A percentile compares a stretch with the other conserved stretches of the same genome.
phyloP scores from a whole-genome alignment of 2,113 vertebrate genomes.

The Puma concolor region DNA sequence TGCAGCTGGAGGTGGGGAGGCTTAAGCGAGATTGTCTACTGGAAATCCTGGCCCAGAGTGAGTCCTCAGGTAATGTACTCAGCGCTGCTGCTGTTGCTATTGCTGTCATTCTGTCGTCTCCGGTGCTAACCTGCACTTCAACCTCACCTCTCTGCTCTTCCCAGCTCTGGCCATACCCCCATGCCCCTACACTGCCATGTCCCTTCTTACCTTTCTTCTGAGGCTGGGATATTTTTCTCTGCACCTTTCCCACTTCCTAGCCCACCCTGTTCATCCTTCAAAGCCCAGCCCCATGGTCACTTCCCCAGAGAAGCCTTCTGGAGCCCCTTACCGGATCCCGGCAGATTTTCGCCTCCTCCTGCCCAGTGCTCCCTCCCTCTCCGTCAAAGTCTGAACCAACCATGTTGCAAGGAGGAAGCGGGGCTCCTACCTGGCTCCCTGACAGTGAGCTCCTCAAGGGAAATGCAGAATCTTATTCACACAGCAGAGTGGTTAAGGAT shows the following conservation, averaged over 20 bases:
- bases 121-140: background rate
- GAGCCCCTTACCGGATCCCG: background rate
- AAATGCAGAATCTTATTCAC: background rate
- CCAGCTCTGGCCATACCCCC: fast-evolving
- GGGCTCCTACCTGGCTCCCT: background rate
- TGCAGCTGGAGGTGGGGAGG: background rate
- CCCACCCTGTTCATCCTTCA: background rate
- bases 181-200: background rate
- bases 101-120: fast-evolving
- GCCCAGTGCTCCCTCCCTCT: background rate
- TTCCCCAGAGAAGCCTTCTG: background rate
- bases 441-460: background rate
- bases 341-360: background rate
- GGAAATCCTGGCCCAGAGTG: background rate
- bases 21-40: background rate
- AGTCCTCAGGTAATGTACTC: background rate
- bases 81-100: background rate
- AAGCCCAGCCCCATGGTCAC: background rate
- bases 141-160: background rate
- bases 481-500: background rate
- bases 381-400: background rate
- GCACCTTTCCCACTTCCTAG: background rate
- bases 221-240: background rate
- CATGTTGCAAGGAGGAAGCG: background rate
- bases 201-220: background rate